Evolutionary conservation across 2,888 invertebrate species (phyloP), one percentile per base, ranked within the genome.

Genomic region (Meliscaeva auricollis): DNA sequence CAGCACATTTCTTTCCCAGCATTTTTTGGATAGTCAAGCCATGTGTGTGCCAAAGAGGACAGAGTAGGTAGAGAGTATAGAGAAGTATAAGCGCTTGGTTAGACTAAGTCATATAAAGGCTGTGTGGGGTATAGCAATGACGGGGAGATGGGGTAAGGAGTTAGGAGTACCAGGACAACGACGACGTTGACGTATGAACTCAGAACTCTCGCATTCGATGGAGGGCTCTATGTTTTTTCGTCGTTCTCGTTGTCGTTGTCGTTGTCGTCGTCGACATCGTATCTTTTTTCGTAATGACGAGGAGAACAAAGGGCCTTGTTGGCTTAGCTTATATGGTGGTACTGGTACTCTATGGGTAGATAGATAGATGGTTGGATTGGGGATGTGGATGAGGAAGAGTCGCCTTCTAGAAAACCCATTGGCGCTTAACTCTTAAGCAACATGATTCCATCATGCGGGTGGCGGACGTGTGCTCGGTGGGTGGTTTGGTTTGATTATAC

Each of bases 171-270:
- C 35, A 81, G 72, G 58, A 70, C 74, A 69, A 76, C 76, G 56
- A 68, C 77, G 62, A 77, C 81, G 81, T 76, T 81, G 85, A 85
- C 76, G 85, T 84, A 84, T 84, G 75, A 84, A 84, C 84, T 84
- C 80, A 76, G 75, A 75, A 75, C 70, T 69, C 77, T 72, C 75
- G 32, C 35, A 72, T 72, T 80, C 72, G 75, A 72, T 62, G 69
- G 48, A 74, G 84, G 84, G 75, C 75, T 72, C 52, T 76, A 80
- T 52, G 79, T 79, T 83, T 82, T 78, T 68, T 77, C 62, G 62
- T 62, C 35, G n/a, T 44, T 66, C 56, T 69, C 20, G 20, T 74
- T 62, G 70, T 80, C 76, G 76, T 69, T 9, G 13, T 13, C 11
- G 38, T 38, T 56, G 62, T 69, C 30, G 32, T 74, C 68, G 70